Conservation (phyloP, 2,888 invertebrate species). For the Synergus gifuensis region DNA sequence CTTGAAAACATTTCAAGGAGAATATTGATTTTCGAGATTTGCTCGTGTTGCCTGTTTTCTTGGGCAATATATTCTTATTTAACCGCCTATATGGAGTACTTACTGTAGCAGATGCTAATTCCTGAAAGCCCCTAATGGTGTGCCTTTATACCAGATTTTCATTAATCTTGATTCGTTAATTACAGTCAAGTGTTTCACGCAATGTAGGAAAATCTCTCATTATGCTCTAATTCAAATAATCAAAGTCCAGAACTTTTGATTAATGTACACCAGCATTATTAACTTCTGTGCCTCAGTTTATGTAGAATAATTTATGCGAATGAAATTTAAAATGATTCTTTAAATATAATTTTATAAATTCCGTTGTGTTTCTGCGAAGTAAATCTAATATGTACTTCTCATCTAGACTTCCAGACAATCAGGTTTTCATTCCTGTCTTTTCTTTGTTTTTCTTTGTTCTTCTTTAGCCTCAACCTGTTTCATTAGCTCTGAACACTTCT, state of each 20-base stretch:
- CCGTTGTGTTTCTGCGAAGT: conserved; percentile 6
- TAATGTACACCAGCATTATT: background rate
- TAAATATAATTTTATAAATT: too few species aligned
- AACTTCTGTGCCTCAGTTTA: background rate
- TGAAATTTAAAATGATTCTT: too few species aligned
- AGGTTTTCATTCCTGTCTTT: background rate
- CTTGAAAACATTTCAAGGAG: background rate
- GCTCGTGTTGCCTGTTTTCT: background rate
- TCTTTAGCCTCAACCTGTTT: conserved; percentile 1
- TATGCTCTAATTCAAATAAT: conserved; percentile 8
- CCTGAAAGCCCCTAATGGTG: conserved; percentile 33
- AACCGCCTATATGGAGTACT: background rate
- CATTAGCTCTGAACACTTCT: conserved; percentile 21
- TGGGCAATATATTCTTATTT: background rate
- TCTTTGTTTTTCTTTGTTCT: background rate
- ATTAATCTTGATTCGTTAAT: conserved; percentile 28
- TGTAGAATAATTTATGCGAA: background rate
- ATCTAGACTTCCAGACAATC: conserved; percentile 8
- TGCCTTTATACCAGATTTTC: conserved; percentile 10
- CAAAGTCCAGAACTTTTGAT: background rate
- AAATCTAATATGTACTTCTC: background rate
- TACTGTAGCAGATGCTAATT: conserved; percentile 6
- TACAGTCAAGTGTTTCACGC: conserved; percentile 11
- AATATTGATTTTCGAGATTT: background rate
- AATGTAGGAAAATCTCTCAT: conserved; percentile 12